Evolutionary conservation across 2,113 vertebrate genomes (phyloP), one percentile per base, ranked within the genome.

Genomic region (Phalacrocorax brasilianus): DNA sequence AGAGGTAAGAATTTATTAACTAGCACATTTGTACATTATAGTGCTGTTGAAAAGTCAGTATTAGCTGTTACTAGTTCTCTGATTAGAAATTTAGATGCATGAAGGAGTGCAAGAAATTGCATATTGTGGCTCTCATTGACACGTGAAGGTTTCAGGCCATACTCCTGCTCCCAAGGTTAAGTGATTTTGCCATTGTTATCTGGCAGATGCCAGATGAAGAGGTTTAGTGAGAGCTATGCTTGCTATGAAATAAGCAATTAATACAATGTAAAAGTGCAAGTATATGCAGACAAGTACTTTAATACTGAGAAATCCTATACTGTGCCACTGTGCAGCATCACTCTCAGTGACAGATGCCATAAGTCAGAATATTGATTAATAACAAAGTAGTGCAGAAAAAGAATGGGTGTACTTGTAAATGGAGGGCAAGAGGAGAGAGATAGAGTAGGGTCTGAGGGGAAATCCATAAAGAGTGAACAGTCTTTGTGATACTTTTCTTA

Each of bases 291-390:
- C 85, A 66, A 70, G 45, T 91, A 68, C 42, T 93, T 93, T 91
- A 78, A 81, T 73, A 42, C 59, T 75, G 30, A 63, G 55, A 89
- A 91, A 94, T 93, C 26, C 32, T 50, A 76, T 85, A 49, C 26
- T 72, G 28, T 71, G 22, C 8, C 19, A 18, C 26, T 78, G n/a
- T 73, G 40, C 66, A 91, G 13, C n/a, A 76, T 86, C 61, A 75
- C 35, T 92, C 26, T 65, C 19, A 63, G n/a, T 90, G 89, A 92
- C 72, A 92, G 94, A 82, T 89, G 59, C 16, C 18, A 0, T 75
- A 84, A 97, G 52, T 89, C 62, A 91, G 49, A 58, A 75, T 95
- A 94, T 81, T 79, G 70, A 97, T 77, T 76, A 94, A 91, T 62
- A 87, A 63, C 30, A 80, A 91, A 95, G 22, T 30, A 81, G 33